Evolutionary conservation across 2,797 vertebrate genomes (phyloP), one percentile per base, ranked within the genome.

Genomic region (Macropodus opercularis): DNA sequence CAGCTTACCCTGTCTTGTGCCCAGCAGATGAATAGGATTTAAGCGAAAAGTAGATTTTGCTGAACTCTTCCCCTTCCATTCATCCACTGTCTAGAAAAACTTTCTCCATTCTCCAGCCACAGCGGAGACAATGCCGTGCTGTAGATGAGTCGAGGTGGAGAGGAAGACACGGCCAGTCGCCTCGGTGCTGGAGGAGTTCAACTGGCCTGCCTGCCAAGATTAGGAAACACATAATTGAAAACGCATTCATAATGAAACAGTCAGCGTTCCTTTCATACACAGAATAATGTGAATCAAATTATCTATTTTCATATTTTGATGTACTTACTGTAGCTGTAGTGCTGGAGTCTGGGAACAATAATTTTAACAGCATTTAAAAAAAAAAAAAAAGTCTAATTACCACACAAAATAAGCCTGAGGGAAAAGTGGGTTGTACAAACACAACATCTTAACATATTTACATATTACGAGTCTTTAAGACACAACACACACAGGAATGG

Each of bases 21-120:
- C 89, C 87, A 84, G 77, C 81, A 90, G 83, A 90, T 90, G 89
- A 91, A 90, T 88, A 79, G 89, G 90, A 90, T 90, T 90, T 90
- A 81, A 84, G 86, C 62, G 85, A n/a, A 87, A 90, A 90, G 88
- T 89, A 79, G 86, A 89, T 90, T 91, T 88, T 63, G 69, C 72
- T 77, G 81, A 90, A 88, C 85, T 87, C 83, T 88, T 88, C 83
- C 77, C 76, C 72, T 81, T 74, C 71, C 65, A 78, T 87, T 89
- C 83, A 84, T 89, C 77, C 63, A 63, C 34, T 63, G 67, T 85
- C 62, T 67, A 34, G 68, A 80, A 75, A 85, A 85, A 78, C 59
- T 81, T 83, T 77, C 65, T 61, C 62, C 56, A 43, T 63, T 80
- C 72, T 71, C 72, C n/a, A 69, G 71, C 63, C 64, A 67, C 55